phyloP scores from a whole-genome alignment of 2,797 vertebrate species.

The Crocodylus rhombifer region DNA sequence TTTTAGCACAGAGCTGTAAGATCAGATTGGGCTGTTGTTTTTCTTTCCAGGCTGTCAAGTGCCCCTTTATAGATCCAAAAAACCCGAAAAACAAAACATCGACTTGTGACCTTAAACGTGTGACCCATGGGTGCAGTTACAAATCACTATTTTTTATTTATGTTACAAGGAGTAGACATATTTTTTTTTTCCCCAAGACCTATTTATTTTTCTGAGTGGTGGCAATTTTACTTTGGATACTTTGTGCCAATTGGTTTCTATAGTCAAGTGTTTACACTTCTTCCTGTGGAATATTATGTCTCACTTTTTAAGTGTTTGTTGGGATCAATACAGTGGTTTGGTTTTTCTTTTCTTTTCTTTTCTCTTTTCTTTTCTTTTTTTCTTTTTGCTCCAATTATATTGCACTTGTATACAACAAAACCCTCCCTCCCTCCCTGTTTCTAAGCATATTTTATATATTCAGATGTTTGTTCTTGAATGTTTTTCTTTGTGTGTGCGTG shows the following conservation, averaged over 20 bases:
- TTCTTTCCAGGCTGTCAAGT: constrained; percentile 78
- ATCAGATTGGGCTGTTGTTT: constrained; percentile 46
- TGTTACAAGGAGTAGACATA: constrained; percentile 83
- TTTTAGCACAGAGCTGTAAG: constrained; percentile 56
- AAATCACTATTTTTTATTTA: constrained; percentile 87
- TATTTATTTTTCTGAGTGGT: constrained; percentile 87
- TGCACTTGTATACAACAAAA: constrained; percentile 87
- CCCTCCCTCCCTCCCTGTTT: constrained; percentile 75
- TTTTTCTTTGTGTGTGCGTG: constrained; percentile 68
- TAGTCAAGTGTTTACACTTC: constrained; percentile 88
- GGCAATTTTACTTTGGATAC: constrained; percentile 86
- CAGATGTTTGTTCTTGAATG: constrained; percentile 79
- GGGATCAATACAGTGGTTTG: constrained; percentile 84
- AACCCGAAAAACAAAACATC: constrained; percentile 83
- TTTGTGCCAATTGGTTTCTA: constrained; percentile 86
- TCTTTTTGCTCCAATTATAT: constrained; percentile 79
- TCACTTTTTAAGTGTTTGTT: constrained; percentile 88
- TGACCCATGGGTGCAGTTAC: constrained; percentile 85
- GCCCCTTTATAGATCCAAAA: constrained; percentile 87
- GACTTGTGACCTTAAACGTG: constrained; percentile 94
- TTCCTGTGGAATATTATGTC: constrained; percentile 85
- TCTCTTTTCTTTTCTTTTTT: constrained; percentile 52
- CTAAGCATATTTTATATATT: constrained; percentile 83
- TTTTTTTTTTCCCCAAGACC: constrained; percentile 83
- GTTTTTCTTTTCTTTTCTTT: constrained; percentile 70